A percentile compares a stretch with the other conserved stretches of the same genome.
phyloP scores from a whole-genome alignment of 2,113 vertebrate species.

The Macquaria australasica region DNA sequence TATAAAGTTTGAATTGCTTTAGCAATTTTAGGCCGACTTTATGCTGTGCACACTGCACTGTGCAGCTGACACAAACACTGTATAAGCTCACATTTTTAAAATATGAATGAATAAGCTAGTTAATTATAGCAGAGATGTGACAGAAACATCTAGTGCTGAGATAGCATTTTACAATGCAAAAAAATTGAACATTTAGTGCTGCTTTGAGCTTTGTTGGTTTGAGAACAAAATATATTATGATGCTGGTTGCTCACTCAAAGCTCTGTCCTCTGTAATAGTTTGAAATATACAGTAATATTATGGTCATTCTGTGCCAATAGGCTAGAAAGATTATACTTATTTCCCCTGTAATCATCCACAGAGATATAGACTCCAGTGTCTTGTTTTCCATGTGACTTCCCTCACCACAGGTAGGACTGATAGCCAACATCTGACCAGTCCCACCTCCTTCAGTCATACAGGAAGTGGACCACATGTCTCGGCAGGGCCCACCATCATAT shows the following conservation, averaged over 20 bases:
- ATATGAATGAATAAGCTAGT: not conserved
- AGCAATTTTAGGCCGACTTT: not conserved
- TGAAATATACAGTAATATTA: constrained; percentile 10
- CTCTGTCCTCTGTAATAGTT: not conserved
- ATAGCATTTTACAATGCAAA: not conserved
- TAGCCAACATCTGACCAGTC: constrained; percentile 51
- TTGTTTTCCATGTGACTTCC: constrained; percentile 22
- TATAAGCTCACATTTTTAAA: not conserved
- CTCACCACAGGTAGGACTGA: constrained; percentile 47
- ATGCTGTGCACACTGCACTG: not conserved
- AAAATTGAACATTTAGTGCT: not conserved
- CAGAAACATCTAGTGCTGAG: not conserved
- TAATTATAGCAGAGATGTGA: constrained; percentile 10
- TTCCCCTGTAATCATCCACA: constrained; percentile 1
- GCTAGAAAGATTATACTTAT: not conserved
- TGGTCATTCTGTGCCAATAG: not conserved
- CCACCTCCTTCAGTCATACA: constrained; percentile 39
- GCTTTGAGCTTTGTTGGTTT: not conserved
- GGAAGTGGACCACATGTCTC: constrained; percentile 59
- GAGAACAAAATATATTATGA: constrained; percentile 5
- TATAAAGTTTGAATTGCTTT: not conserved
- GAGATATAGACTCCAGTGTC: constrained; percentile 3
- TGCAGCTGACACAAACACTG: not conserved
- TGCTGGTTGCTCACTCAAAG: not conserved
- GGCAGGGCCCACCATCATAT: constrained; percentile 47